phyloP scores from a whole-genome alignment of 2,888 invertebrate species.

The Anaspis maculata region DNA sequence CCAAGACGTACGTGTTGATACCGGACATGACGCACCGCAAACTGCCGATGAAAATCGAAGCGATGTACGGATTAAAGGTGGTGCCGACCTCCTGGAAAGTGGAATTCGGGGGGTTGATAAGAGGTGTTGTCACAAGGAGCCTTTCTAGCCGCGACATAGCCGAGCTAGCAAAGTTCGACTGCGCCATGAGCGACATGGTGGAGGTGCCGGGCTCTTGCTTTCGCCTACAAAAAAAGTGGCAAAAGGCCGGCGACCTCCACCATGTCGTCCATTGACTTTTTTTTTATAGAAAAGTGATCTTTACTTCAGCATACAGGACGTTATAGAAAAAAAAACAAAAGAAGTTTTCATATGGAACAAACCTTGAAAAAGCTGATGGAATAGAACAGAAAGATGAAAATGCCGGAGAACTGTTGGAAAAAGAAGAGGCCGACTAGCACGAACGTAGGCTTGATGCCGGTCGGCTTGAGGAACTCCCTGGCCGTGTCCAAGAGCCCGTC shows the following conservation, averaged over 20 bases:
- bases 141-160: too few species aligned
- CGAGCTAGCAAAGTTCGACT: too few species aligned
- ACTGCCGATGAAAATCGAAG: constrained; percentile 50
- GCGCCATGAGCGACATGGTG: too few species aligned
- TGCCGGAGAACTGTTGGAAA: constrained; percentile 50
- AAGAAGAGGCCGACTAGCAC: constrained; percentile 46
- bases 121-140: neutral
- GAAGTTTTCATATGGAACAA: too few species aligned
- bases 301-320: too few species aligned
- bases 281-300: too few species aligned
- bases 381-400: constrained; percentile 50
- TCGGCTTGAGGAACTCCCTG: constrained; percentile 43
- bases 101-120: constrained; percentile 4
- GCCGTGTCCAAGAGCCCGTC: constrained; percentile 30
- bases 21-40: constrained; percentile 50
- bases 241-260: too few species aligned
- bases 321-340: too few species aligned
- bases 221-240: too few species aligned
- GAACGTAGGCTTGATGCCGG: constrained; percentile 48
- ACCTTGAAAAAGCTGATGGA: constrained; percentile 50
- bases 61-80: constrained; percentile 45
- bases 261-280: too few species aligned
- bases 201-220: too few species aligned
- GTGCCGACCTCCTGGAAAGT: constrained; percentile 43
- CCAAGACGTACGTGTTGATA: constrained; percentile 47